Conservation (phyloP, 2,113 vertebrate species). For the Butorides virescens region DNA sequence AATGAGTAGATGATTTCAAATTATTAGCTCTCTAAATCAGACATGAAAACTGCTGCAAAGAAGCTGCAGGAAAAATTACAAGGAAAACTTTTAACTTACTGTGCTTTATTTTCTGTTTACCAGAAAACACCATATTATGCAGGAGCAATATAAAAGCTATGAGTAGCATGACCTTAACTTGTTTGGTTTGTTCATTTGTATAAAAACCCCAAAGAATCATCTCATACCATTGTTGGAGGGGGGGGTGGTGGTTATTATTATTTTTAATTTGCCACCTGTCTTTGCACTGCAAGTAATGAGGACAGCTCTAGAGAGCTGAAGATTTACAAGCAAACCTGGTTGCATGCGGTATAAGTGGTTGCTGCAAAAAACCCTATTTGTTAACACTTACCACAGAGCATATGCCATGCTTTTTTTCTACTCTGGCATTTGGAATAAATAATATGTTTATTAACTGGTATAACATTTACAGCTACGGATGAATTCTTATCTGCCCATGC, state of each 20-base stretch:
- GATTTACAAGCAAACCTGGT: background rate
- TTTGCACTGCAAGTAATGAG: background rate
- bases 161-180: background rate
- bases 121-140: background rate
- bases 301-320: background rate
- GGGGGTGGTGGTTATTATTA: background rate
- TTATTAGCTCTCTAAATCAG: background rate
- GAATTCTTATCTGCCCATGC: background rate
- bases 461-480: background rate
- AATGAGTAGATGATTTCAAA: background rate
- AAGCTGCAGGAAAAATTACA: background rate
- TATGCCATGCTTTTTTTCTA: background rate
- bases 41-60: background rate
- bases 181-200: background rate
- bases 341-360: background rate
- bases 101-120: background rate
- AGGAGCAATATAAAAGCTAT: background rate
- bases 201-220: background rate
- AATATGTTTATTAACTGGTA: background rate
- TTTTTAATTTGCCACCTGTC: background rate
- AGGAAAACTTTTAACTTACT: background rate
- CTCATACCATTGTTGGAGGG: background rate
- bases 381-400: background rate
- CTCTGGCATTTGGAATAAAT: background rate
- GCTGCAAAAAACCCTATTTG: background rate